Conservation (phyloP, 2,888 invertebrate species). For the Crioceris asparagi region DNA sequence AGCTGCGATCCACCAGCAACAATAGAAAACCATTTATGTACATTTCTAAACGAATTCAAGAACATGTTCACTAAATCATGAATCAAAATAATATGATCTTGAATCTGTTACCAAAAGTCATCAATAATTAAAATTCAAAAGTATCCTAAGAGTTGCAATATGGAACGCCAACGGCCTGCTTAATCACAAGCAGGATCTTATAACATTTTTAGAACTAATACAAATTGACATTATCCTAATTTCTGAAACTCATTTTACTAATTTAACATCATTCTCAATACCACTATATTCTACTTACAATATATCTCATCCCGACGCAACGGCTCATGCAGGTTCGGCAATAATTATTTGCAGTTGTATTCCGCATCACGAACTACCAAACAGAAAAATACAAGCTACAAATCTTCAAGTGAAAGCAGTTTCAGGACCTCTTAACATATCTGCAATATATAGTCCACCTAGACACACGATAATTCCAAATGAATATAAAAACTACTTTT, state of each 20-base stretch:
- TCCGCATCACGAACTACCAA: slow-evolving; percentile 10
- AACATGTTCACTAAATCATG: slow-evolving; percentile 8
- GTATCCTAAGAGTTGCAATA: slow-evolving; percentile 1
- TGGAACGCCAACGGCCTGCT: slow-evolving; percentile 12
- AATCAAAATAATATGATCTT: slow-evolving; percentile 8
- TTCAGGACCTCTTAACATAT: too few species aligned
- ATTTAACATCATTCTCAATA: slow-evolving; percentile 6
- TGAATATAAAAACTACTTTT: too few species aligned
- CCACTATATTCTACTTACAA: slow-evolving; percentile 9
- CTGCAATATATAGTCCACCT: too few species aligned
- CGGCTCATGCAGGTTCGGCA: slow-evolving; percentile 11
- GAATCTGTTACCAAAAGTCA: slow-evolving; percentile 6
- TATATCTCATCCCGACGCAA: slow-evolving; percentile 10
- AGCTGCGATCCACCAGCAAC: too few species aligned
- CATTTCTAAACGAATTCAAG: slow-evolving; percentile 8
- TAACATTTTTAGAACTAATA: not conserved
- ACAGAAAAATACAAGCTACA: too few species aligned
- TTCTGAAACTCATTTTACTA: slow-evolving; percentile 15
- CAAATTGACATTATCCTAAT: slow-evolving; percentile 14
- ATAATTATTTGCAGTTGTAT: slow-evolving; percentile 13
- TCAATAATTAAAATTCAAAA: not conserved
- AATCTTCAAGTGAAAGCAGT: too few species aligned
- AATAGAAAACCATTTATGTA: too few species aligned
- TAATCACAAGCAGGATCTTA: slow-evolving; percentile 2
- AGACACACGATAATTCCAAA: too few species aligned